Base-by-base conservation (phyloP, 2,797 vertebrate species). In the Sebastes nivosus region DNA sequence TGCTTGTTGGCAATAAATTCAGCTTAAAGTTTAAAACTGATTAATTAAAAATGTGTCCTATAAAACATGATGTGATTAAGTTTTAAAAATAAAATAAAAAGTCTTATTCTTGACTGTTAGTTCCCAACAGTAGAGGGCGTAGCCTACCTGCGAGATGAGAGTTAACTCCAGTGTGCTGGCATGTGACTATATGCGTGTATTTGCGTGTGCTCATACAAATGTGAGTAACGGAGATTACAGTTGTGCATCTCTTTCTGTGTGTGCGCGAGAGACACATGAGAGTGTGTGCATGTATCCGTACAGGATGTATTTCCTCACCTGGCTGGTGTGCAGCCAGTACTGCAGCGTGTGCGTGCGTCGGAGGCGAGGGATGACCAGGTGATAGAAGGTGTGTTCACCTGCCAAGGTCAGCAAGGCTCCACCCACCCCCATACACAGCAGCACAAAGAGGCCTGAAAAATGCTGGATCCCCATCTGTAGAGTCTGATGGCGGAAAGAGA, bases 241-340 rank as follows among this genome's bases (percentile, higher is more conserved):
- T 8, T 25, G 27, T 59, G 58, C 14, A 54, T 72, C 52, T 54
- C 13, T 67, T 63, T 64, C 25, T 20, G 5, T 36, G n/a, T 7
- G 32, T 2, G 58, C 32, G 5, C 1, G 20, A 5, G 61, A 24
- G 7, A 24, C 11, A n/a, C 20, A 50, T 29, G 61, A 12, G 61
- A 13, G 61, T 10, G 7, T 64, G 66, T 34, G 50, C 30, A 20
- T 42, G 20, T 20, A 14, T 58, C 32, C 3, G 22, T 7, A 5
- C 18, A 3, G 64, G 13, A 42, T 11, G 38, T 3, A 16, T 67
- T 42, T 1, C 18, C 92, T 90, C 83, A 98, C 97, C 97, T 98
- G 98, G 85, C 97, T 98, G 8, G 97, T 98, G 92, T 98, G 98
- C 65, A 99, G 95, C 97, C 98, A 99, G 88, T 98, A 98, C 92